Percentiles rank a stretch among this genome's conserved stretches.
These are phyloP conservation scores for Oncorhynchus kisutch DNA, from an alignment of 2,113 vertebrate species.

Conservation along the genomic window DNA sequence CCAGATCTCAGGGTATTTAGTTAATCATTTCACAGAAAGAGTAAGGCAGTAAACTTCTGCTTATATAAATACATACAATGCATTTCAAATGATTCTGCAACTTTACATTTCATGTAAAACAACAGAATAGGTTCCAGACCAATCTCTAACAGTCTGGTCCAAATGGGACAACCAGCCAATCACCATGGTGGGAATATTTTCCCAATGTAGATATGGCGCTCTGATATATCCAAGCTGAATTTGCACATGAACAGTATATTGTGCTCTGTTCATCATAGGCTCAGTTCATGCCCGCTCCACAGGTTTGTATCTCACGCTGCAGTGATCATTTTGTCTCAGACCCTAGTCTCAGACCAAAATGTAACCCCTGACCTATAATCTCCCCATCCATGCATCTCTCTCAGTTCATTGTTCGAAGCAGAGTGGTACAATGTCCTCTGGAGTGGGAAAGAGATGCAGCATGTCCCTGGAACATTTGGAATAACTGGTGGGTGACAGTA, in stretches of 20 bases:
- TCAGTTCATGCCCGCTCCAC: no score
- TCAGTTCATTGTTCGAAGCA: constrained; percentile 44
- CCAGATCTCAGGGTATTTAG: background rate
- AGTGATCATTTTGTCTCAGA: no score
- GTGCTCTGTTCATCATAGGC: no score
- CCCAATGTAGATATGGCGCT: no score
- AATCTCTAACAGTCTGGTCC: no score
- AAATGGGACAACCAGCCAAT: no score
- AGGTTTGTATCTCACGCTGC: no score
- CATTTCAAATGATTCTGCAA: background rate
- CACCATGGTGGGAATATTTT: no score
- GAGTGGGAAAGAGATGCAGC: constrained; percentile 63
- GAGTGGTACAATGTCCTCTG: constrained; percentile 61
- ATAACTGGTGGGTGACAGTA: constrained; percentile 69
- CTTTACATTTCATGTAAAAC: background rate
- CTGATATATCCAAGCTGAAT: no score
- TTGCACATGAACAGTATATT: no score
- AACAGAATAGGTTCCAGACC: background rate
- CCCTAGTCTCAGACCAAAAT: no score
- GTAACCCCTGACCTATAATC: background rate
- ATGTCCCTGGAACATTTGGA: constrained; percentile 72
- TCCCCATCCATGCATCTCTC: background rate
- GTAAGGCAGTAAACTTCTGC: background rate
- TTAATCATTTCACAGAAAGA: background rate
- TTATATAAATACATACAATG: background rate